phyloP scores from a whole-genome alignment of 2,113 vertebrate genomes.

The Solea solea region DNA sequence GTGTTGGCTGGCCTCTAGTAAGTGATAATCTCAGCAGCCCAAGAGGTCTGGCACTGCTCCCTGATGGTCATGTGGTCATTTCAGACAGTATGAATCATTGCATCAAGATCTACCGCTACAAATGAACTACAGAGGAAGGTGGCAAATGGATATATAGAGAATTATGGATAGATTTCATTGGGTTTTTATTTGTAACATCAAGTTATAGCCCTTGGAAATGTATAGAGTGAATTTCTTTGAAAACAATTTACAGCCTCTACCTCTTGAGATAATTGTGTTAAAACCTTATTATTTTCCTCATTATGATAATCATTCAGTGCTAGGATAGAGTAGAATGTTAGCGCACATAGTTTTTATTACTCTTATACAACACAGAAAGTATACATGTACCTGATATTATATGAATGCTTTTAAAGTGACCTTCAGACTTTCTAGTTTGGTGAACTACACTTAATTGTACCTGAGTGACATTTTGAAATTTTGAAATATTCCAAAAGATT shows the following conservation, averaged over 20 bases:
- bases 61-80: constrained; percentile 78
- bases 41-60: constrained; percentile 80
- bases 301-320: constrained; percentile 8
- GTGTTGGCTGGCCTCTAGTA: constrained; percentile 74
- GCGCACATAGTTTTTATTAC: not conserved
- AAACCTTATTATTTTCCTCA: not conserved
- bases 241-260: constrained; percentile 20
- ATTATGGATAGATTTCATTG: not conserved
- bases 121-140: constrained; percentile 49
- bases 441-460: not conserved
- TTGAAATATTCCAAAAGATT: constrained; percentile 18
- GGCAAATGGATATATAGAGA: not conserved
- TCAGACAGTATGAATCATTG: constrained; percentile 87
- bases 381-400: not conserved
- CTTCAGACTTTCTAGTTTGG: not conserved
- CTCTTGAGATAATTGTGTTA: constrained; percentile 1
- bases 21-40: constrained; percentile 79
- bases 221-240: constrained; percentile 23
- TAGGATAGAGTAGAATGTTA: not conserved
- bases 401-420: constrained; percentile 14
- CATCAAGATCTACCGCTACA: constrained; percentile 84
- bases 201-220: not conserved
- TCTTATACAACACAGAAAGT: not conserved
- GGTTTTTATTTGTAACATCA: constrained; percentile 18
- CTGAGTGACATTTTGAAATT: not conserved